Conservation (phyloP, 2,797 vertebrate genomes). For the Hyperoplus lanceolatus region DNA sequence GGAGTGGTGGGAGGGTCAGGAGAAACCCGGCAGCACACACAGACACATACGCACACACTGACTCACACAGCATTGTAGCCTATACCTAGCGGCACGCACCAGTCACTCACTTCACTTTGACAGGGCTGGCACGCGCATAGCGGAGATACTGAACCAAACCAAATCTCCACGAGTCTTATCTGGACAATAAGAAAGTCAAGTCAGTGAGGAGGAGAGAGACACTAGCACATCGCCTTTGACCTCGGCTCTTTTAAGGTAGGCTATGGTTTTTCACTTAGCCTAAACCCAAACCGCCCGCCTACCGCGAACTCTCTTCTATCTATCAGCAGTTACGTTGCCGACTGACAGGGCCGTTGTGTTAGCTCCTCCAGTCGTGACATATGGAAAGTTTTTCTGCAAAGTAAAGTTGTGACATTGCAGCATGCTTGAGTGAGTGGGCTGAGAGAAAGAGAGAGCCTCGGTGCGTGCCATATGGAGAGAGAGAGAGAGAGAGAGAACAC, state of each 20-base stretch:
- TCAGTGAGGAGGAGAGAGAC: background rate
- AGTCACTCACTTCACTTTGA: conserved; percentile 24
- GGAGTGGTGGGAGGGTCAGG: conserved; percentile 69
- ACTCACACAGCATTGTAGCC: background rate
- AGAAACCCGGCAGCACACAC: conserved; percentile 42
- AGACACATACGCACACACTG: background rate
- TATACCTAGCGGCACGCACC: conserved; percentile 27
- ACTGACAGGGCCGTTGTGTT: background rate
- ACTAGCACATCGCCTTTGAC: background rate
- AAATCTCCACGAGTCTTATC: background rate
- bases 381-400: conserved; percentile 24
- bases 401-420: conserved; percentile 29
- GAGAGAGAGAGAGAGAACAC: conserved; percentile 6
- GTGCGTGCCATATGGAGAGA: conserved; percentile 37
- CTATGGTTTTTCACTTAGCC: background rate
- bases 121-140: conserved; percentile 18
- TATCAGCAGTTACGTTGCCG: background rate
- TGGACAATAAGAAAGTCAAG: background rate
- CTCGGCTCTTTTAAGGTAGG: conserved; percentile 65
- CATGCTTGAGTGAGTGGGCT: conserved; percentile 45
- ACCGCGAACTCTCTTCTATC: background rate
- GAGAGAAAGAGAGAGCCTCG: conserved; percentile 8
- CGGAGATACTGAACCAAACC: conserved; percentile 6
- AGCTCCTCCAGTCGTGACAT: background rate
- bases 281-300: too few relatives aligned